Base-by-base conservation (phyloP, 2,113 vertebrate species). In the Nipponia nippon region DNA sequence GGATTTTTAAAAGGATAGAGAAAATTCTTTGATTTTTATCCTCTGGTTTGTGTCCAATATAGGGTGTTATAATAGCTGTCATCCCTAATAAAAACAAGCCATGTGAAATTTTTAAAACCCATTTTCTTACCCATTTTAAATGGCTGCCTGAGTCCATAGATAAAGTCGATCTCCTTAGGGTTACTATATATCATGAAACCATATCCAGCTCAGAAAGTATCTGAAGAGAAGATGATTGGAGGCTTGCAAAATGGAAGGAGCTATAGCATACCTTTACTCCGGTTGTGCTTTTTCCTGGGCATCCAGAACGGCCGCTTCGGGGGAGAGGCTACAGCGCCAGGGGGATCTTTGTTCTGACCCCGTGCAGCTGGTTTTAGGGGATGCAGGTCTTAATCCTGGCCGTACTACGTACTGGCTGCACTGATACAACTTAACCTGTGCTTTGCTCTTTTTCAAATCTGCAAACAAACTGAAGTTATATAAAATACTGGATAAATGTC, bases 71-170 rank as follows among this genome's bases (percentile, higher is more conserved):
- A 46, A 21, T 9, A 47, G 20, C 10, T 72, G 9, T 15, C 23
- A 61, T 80, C 13, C 29, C 13, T 29, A 26, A 30, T 50, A 4
- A 56, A 86, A 81, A 9, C 9, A 53, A 61, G 3, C 29, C 22
- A 19, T 1, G 6, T 56, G 17, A 22, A 65, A 25, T 4, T 10
- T 36, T 27, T 5, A 19, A 59, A n/a, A 78, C 0, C 0, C 1
- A 2, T 27, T 89, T 88, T 52, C 17, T 52, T 30, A 4, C 0
- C 1, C 9, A 1, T 40, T 95, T 87, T 6, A 38, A 73, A 18
- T 46, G 29, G 4, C 40, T 62, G 11, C 10, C 7, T 21, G 26
- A 73, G 22, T 34, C 32, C 9, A 2, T 44, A 30, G 29, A 6
- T 81, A 4, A 63, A 82, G 9, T 52, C 52, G 36, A 2, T 59